These are phyloP conservation scores for Orchesellides sinensis DNA, from an alignment of 2,888 invertebrate species.

Conservation along the genomic window DNA sequence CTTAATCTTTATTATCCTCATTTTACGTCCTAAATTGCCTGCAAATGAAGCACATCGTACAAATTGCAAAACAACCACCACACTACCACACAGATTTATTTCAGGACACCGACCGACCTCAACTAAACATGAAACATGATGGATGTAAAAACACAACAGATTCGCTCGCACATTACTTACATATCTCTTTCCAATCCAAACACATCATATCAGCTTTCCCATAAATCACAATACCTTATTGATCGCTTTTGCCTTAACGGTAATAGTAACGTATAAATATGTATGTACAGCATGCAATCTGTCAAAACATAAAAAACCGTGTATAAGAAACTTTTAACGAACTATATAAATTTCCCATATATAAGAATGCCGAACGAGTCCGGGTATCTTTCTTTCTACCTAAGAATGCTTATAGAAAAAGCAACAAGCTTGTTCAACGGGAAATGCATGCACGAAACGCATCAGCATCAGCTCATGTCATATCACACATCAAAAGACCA, in stretches of 20 bases:
- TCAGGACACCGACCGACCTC: slow-evolving; percentile 16
- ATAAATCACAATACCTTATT: not conserved
- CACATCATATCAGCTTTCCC: not conserved
- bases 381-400: not conserved
- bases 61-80: too few species aligned
- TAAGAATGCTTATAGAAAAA: not conserved
- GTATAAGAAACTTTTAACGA: not conserved
- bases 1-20: too few species aligned
- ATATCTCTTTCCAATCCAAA: not conserved
- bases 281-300: slow-evolving; percentile 22
- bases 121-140: not conserved
- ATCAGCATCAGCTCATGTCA: not conserved
- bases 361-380: not conserved
- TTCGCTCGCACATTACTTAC: too few species aligned
- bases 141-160: too few species aligned
- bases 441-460: not conserved
- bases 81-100: too few species aligned
- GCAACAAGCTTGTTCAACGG: slow-evolving; percentile 11
- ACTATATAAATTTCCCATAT: not conserved
- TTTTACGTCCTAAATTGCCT: too few species aligned
- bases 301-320: slow-evolving; percentile 2
- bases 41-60: too few species aligned
- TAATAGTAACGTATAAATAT: not conserved
- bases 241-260: not conserved
- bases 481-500: not conserved